Percentiles rank a stretch among this genome's conserved stretches.
Conservation (phyloP, 2,113 vertebrate species). For the Mesoclemmys tuberculata region DNA sequence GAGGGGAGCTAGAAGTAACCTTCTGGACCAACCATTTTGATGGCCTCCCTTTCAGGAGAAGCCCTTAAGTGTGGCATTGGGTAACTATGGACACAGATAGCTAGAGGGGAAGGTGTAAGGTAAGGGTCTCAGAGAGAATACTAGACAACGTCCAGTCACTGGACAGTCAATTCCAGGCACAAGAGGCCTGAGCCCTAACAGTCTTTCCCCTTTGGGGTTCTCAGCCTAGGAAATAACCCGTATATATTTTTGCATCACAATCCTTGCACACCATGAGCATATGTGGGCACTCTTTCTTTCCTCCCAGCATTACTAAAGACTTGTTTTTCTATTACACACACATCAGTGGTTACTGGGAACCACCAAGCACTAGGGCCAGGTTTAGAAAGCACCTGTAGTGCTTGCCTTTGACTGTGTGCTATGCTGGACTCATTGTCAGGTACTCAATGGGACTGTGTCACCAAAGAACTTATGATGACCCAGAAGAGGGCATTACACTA, state of each 20-base stretch:
- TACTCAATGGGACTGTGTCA: neutral
- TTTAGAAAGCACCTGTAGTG: neutral
- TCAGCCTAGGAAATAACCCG: neutral
- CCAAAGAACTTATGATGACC: neutral
- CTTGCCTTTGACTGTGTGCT: neutral
- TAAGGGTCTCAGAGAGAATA: neutral
- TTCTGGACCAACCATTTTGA: neutral
- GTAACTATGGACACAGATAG: neutral
- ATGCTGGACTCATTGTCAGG: rapidly evolving
- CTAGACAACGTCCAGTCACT: rapidly evolving
- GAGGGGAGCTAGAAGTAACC: neutral
- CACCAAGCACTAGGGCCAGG: neutral
- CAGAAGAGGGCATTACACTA: neutral
- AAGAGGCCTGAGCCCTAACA: neutral
- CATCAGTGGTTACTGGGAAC: neutral
- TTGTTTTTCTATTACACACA: neutral
- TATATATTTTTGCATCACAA: neutral
- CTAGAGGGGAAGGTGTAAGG: neutral
- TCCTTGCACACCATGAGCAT: neutral
- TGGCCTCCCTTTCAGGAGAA: neutral
- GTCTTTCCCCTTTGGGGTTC: neutral
- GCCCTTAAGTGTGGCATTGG: neutral
- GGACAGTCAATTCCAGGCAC: neutral
- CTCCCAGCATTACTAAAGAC: neutral
- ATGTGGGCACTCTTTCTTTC: neutral